Conservation (phyloP, 2,888 invertebrate species). For the Ornithoptera priamus region DNA sequence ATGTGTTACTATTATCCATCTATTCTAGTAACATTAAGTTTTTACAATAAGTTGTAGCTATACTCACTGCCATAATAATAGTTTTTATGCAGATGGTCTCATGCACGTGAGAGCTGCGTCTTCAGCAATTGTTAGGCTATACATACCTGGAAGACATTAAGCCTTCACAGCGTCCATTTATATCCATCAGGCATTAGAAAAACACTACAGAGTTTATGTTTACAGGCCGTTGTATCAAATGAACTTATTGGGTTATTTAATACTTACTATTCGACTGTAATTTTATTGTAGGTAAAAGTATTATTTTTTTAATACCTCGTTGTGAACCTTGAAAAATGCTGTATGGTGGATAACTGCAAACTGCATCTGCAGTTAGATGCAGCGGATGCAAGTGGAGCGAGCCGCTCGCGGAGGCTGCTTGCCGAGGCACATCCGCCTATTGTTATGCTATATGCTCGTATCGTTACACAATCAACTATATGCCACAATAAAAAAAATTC, state of each 20-base stretch:
- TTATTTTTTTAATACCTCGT: not conserved
- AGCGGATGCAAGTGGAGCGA: conserved; percentile 28
- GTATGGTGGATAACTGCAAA: conserved; percentile 27
- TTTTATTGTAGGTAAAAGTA: not conserved
- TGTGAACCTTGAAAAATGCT: conserved; percentile 19
- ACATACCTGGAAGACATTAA: too few species aligned
- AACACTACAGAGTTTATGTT: too few species aligned
- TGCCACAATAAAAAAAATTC: not conserved
- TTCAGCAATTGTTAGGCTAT: too few species aligned
- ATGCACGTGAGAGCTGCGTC: too few species aligned
- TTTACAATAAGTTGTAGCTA: too few species aligned
- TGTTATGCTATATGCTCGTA: conserved; percentile 11
- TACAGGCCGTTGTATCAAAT: not conserved
- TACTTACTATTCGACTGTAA: not conserved
- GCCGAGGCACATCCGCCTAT: conserved; percentile 21
- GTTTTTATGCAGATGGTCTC: too few species aligned
- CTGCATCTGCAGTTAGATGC: conserved; percentile 29
- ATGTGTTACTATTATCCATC: too few species aligned
- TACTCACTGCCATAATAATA: too few species aligned
- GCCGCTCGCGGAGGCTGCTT: conserved; percentile 15
- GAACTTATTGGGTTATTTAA: too few species aligned
- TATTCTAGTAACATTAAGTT: too few species aligned
- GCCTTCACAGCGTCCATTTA: too few species aligned
- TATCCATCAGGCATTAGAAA: too few species aligned
- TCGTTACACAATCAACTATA: conserved; percentile 4